Conservation (phyloP, 2,797 vertebrate species). For the Champsocephalus esox region DNA sequence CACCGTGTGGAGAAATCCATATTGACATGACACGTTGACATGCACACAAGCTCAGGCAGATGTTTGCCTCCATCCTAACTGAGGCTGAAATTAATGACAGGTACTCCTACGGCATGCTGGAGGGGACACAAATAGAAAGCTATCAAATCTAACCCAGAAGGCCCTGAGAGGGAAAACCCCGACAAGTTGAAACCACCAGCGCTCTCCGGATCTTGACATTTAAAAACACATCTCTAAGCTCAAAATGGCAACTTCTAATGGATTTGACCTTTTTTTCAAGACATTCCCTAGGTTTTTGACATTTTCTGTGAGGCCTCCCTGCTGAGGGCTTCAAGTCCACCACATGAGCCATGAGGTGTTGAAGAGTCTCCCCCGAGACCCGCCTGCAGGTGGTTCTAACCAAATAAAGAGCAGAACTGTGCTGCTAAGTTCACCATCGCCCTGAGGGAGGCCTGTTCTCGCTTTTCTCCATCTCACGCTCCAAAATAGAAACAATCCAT, state of each 20-base stretch:
- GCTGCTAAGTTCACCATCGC: conserved; percentile 25
- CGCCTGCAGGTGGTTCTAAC: conserved; percentile 15
- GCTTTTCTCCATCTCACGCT: conserved; percentile 29
- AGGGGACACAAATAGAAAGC: conserved; percentile 18
- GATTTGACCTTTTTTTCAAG: conserved; percentile 58
- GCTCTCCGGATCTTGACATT: conserved; percentile 51
- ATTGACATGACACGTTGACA: conserved; percentile 21
- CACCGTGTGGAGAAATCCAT: background rate
- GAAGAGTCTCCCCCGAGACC: background rate
- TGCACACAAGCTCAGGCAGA: conserved; percentile 37
- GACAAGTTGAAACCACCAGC: conserved; percentile 13
- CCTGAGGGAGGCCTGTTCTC: conserved; percentile 37
- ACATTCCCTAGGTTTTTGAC: conserved; percentile 42
- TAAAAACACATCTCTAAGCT: conserved; percentile 40
- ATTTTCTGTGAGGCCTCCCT: conserved; percentile 34
- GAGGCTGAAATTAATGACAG: conserved; percentile 12
- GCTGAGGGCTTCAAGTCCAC: conserved; percentile 13
- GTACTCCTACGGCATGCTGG: background rate
- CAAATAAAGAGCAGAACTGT: conserved; percentile 29
- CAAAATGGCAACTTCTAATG: conserved; percentile 35
- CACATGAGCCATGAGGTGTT: conserved; percentile 3
- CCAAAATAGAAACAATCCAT: conserved; percentile 70
- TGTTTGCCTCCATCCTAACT: conserved; percentile 17
- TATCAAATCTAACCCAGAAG: conserved; percentile 5
- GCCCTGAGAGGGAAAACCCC: background rate